Conservation (phyloP, 2,113 vertebrate species). For the Ahaetulla prasina region DNA sequence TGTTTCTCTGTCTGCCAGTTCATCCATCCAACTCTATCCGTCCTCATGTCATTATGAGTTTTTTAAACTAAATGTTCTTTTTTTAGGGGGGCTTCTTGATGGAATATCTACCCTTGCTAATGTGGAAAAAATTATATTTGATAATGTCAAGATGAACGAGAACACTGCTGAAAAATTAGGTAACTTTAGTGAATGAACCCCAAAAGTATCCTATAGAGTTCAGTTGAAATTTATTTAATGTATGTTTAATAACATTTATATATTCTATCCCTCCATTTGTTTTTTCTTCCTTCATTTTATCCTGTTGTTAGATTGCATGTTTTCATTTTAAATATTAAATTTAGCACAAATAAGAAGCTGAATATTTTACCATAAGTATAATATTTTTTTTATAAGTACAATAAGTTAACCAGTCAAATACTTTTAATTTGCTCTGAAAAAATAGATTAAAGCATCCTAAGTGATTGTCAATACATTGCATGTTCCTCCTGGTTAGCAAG, state of each 20-base stretch:
- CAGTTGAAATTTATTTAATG: background rate
- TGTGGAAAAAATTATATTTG: conserved; percentile 45
- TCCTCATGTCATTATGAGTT: background rate
- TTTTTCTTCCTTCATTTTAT: background rate
- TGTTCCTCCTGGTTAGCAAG: background rate
- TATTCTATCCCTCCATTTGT: background rate
- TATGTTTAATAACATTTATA: background rate
- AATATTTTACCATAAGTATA: background rate
- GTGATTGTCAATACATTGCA: background rate
- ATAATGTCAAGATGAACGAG: conserved; percentile 50
- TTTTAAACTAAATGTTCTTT: background rate
- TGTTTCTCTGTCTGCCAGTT: background rate
- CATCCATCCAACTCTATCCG: background rate
- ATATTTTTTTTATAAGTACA: no score
- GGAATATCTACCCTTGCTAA: conserved; percentile 51
- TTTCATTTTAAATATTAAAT: background rate
- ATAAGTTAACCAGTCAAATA: background rate
- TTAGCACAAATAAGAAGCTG: background rate
- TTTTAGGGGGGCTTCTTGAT: conserved; percentile 50
- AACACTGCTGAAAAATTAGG: conserved; percentile 46
- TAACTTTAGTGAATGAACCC: conserved; percentile 13
- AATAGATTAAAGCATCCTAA: background rate
- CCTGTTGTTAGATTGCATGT: background rate
- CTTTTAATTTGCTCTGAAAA: background rate
- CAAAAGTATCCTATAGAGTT: background rate